Evolutionary conservation across 2,888 invertebrate genomes (phyloP), one percentile per base, ranked within the genome.

Genomic region (Coelogynopora nodosa): DNA sequence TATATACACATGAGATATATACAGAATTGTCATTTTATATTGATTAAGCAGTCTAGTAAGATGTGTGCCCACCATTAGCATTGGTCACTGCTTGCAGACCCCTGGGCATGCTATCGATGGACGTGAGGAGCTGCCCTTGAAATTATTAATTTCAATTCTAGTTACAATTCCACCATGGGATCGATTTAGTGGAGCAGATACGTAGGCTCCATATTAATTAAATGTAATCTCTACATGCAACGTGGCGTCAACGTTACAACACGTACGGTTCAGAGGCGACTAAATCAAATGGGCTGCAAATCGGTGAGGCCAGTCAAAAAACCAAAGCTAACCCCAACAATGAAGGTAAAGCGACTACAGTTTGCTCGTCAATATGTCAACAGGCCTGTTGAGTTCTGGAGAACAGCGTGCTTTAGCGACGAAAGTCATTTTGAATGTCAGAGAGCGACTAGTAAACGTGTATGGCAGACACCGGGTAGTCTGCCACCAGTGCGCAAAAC

Each of bases 51-150:
- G n/a, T 80, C 31, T 83, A 83, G 31, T 83, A 83, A 10, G 29
- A 30, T 83, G 84, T 83, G 13, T 83, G 84, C 2, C 84, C 84
- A 10, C 84, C 84, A 27, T 83, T 83, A 2, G 29, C 84, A n/a
- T 83, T 30, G 29, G 29, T 30, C 31, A 83, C 84, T n/a, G 5
- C 28, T 30, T 83, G 84, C 30, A 83, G 84, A 30, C 84, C 49
- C 23, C 84, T 83, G 23, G 84, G 84, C 84, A 83, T 83, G 84
- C 84, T 83, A n/a, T 83, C 84, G n/a, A 83, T 83, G n/a, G 28
- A 83, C 30, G 1, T 29, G 29, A n/a, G n/a, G n/a, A 31, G 31
- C 84, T 83, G 5, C 30, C 29, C 30, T 31, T 83, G 29, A 30
- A 83, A 83, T n/a, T 83, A 23, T n/a, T 26, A 2, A 30, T 83